Evolutionary conservation across 2,113 vertebrate species (phyloP).

Genomic region (Gracilinanus agilis): DNA sequence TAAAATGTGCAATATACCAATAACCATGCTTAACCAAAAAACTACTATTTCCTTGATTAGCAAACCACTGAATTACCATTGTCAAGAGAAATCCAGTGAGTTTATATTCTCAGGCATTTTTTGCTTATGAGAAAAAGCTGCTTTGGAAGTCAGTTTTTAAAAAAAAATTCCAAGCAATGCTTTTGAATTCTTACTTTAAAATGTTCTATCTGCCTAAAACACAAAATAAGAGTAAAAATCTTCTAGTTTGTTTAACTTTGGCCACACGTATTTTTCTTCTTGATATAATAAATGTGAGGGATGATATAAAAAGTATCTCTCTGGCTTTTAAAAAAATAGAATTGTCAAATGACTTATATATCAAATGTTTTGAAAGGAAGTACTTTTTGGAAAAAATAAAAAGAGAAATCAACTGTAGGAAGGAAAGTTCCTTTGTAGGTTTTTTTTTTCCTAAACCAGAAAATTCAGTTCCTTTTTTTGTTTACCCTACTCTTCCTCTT

Average conservation of each 20-base stretch:
- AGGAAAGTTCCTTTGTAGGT: background rate
- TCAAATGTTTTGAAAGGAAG: conserved; percentile 17
- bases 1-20: background rate
- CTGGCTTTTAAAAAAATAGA: background rate
- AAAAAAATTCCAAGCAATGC: background rate
- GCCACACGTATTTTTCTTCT: background rate
- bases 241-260: background rate
- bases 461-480: background rate
- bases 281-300: background rate
- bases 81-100: background rate
- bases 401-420: background rate
- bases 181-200: background rate
- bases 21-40: background rate
- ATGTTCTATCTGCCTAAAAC: background rate
- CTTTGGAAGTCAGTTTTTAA: background rate
- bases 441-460: background rate
- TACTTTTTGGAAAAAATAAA: background rate
- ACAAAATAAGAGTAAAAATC: background rate
- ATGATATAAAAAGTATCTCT: background rate
- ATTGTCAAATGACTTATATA: background rate
- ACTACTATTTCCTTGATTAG: background rate
- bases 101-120: background rate
- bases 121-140: background rate
- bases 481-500: background rate
- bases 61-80: background rate